phyloP scores from a whole-genome alignment of 1,140 invertebrate species.

The Varroa destructor region DNA sequence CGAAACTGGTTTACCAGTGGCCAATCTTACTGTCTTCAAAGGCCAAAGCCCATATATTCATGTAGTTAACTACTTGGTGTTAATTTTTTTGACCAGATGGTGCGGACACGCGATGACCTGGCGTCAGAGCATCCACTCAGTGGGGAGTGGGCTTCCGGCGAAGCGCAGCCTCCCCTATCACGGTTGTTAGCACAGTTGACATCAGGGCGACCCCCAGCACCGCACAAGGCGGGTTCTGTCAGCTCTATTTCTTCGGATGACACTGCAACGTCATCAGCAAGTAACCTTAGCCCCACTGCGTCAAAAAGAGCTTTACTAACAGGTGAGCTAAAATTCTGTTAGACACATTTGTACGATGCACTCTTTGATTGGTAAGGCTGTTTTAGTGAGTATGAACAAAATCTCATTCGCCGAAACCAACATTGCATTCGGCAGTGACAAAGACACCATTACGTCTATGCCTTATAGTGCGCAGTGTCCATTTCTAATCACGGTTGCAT shows the following conservation, averaged over 20 bases:
- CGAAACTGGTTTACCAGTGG: too few relatives aligned
- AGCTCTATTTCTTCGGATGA: conserved; percentile 21
- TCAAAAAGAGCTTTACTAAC: conserved; percentile 26
- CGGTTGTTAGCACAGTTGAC: conserved; percentile 11
- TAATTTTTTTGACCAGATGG: background rate
- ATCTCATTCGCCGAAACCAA: background rate
- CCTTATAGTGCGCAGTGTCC: too few relatives aligned
- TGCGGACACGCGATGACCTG: conserved; percentile 1
- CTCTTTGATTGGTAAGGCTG: too few relatives aligned
- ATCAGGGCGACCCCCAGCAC: conserved; percentile 5
- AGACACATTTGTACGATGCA: too few relatives aligned
- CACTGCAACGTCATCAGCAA: background rate
- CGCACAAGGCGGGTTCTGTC: conserved; percentile 21
- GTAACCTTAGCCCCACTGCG: background rate
- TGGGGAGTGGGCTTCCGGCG: conserved; percentile 13
- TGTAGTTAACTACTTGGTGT: too few relatives aligned
- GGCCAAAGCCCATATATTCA: too few relatives aligned
- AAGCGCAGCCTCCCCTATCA: conserved; percentile 12
- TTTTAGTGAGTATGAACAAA: background rate
- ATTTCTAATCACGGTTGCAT: too few relatives aligned
- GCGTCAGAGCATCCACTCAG: conserved; percentile 13
- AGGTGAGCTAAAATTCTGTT: background rate
- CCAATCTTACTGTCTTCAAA: too few relatives aligned
- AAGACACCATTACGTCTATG: too few relatives aligned
- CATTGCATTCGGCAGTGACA: background rate